Base-by-base conservation (phyloP, 2,113 vertebrate genomes). In the Anseranas semipalmata region DNA sequence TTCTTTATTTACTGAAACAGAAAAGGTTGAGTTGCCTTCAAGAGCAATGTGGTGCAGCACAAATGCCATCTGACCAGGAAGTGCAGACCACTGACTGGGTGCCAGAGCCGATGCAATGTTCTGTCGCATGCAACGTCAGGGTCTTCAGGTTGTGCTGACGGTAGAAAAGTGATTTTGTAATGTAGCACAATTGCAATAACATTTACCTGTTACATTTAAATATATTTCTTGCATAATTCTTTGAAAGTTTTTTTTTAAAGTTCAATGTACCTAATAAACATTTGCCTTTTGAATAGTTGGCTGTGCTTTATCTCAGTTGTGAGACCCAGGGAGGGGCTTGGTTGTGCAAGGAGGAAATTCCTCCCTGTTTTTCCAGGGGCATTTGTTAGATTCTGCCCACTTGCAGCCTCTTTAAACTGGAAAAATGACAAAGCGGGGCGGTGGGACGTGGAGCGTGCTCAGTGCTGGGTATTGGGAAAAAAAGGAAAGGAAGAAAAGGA, bases 231-330 rank as follows among this genome's bases (percentile, higher is more conserved):
- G 95, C 96, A 86, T 98, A 97, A 96, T 95, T 96, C 83, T 95
- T 95, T 89, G 80, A 56, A 95, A 88, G 45, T 95, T 96, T 94
- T 15, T 33, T 37, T 95, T 98, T 91, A 55, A 97, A 92, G 87
- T 97, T 87, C 97, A n/a, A n/a, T 97, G 92, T 96, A 96, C 81
- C 97, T 97, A 98, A 97, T 98, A 97, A 98, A 97, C 87, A 89
- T 93, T 87, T 97, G 94, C 96, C 93, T 96, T 97, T 97, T 97
- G 97, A 98, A 89, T 96, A 95, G 85, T 85, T 93, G 72, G 39
- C 83, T 96, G 76, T 92, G 74, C 73, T 95, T 92, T 96, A 82
- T 97, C 97, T 71, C 12, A 37, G 20, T 65, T 35, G 22, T n/a
- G 41, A 83, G 55, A 79, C 48, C 6, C 7, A 30, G 52, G 30